Conservation (phyloP, 2,797 vertebrate genomes). For the Natrix natrix region DNA sequence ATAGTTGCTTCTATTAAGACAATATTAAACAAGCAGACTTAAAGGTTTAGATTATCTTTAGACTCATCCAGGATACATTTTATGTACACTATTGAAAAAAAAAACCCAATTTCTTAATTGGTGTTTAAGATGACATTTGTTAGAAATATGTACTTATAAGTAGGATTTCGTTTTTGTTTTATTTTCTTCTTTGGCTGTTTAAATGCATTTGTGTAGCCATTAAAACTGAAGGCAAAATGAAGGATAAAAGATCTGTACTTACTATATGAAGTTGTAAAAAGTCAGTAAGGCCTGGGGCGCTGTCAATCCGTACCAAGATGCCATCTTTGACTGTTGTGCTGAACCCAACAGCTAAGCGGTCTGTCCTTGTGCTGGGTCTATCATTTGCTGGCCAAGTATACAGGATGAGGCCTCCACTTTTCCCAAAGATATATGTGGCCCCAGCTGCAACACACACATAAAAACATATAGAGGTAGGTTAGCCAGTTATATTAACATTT, state of each 20-base stretch:
- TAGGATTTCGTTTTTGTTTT: neutral
- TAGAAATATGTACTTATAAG: neutral
- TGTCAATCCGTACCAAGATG: constrained; percentile 94
- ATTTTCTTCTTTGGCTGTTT: neutral
- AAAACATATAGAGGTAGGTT: constrained; percentile 42
- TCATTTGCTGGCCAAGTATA: constrained; percentile 96
- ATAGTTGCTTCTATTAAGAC: neutral
- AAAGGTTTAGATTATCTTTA: neutral
- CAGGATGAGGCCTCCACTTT: constrained; percentile 92
- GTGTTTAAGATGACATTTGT: neutral
- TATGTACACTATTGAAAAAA: neutral
- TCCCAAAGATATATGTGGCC: constrained; percentile 96
- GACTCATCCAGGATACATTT: neutral
- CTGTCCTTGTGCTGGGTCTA: constrained; percentile 92
- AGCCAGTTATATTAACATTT: neutral
- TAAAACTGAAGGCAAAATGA: neutral
- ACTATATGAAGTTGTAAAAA: constrained; percentile 98
- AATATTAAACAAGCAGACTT: neutral
- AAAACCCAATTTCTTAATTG: neutral
- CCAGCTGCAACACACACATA: constrained; percentile 79
- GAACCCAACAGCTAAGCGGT: constrained; percentile 94
- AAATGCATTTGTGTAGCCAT: neutral
- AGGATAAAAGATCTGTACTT: constrained; percentile 67
- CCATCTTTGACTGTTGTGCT: constrained; percentile 97
- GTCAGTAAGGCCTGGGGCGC: constrained; percentile 90